These are phyloP conservation scores for Pithys albifrons DNA, from an alignment of 2,113 vertebrate species.

Conservation along the genomic window DNA sequence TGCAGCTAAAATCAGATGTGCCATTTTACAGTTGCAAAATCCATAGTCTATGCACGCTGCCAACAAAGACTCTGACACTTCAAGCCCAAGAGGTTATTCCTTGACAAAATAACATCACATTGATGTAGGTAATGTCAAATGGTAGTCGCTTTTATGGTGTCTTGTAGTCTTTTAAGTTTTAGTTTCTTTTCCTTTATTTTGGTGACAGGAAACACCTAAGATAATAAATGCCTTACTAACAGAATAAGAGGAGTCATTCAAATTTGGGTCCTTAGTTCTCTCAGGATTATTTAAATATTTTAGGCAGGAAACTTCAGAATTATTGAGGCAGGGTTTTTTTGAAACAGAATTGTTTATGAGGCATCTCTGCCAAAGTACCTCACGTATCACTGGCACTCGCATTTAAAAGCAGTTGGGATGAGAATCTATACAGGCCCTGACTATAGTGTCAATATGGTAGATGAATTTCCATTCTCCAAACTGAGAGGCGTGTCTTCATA, in stretches of 20 bases:
- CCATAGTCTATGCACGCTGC: neutral
- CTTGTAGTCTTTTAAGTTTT: neutral
- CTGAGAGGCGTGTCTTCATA: neutral
- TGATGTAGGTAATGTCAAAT: neutral
- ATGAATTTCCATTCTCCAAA: neutral
- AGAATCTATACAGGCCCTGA: neutral
- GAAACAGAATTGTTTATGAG: neutral
- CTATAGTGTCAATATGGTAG: rapidly evolving
- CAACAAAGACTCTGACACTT: neutral
- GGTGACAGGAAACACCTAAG: neutral
- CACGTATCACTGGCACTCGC: neutral
- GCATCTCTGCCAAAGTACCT: neutral
- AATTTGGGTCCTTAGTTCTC: neutral
- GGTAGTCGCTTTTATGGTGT: neutral
- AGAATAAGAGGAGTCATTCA: neutral
- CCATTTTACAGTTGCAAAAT: neutral
- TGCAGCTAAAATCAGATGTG: neutral
- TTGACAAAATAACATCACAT: neutral
- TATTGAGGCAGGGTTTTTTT: neutral
- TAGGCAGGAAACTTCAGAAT: neutral
- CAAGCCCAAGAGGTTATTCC: neutral
- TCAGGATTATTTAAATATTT: neutral
- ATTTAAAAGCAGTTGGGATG: neutral
- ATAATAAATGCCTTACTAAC: neutral
- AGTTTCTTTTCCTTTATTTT: neutral